Percentiles rank a stretch among this genome's conserved stretches.
Conservation (phyloP, 2,888 invertebrate genomes). For the Rhagophthalmus giganteus region DNA sequence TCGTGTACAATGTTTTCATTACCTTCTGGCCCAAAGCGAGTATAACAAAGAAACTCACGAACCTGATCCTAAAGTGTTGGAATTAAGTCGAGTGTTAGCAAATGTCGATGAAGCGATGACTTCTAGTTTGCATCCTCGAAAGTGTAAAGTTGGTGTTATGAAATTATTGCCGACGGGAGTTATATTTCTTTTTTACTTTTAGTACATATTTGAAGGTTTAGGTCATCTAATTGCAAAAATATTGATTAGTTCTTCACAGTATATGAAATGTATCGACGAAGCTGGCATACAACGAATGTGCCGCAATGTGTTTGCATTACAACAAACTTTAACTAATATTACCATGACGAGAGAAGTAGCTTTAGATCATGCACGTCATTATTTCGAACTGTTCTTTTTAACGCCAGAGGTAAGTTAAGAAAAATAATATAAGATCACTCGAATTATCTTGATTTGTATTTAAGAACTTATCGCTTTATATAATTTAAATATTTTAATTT, state of each 20-base stretch:
- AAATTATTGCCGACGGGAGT: not conserved
- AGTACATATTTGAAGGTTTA: slow-evolving; percentile 90
- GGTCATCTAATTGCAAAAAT: slow-evolving; percentile 79
- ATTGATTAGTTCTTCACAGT: slow-evolving; percentile 78
- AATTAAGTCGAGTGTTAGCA: slow-evolving; percentile 76
- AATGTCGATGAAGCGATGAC: slow-evolving; percentile 78
- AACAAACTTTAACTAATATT: slow-evolving; percentile 83
- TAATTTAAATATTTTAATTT: slow-evolving; percentile 33
- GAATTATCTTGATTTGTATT: too few relatives aligned
- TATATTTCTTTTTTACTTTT: slow-evolving; percentile 42
- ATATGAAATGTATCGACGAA: slow-evolving; percentile 78
- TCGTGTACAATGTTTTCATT: slow-evolving; percentile 94
- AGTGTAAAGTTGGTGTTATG: slow-evolving; percentile 65
- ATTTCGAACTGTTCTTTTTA: slow-evolving; percentile 83
- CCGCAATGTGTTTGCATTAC: slow-evolving; percentile 80
- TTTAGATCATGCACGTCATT: slow-evolving; percentile 85
- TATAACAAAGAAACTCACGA: slow-evolving; percentile 73
- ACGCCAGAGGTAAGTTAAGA: slow-evolving; percentile 77
- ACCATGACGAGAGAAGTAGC: slow-evolving; percentile 80
- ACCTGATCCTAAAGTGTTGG: slow-evolving; percentile 74
- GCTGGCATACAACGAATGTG: slow-evolving; percentile 83
- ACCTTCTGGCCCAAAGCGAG: slow-evolving; percentile 62
- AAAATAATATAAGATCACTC: too few relatives aligned
- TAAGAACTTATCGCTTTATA: too few relatives aligned
- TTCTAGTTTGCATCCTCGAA: slow-evolving; percentile 74